phyloP scores from a whole-genome alignment of 2,797 vertebrate species.

The Lerista edwardsae region DNA sequence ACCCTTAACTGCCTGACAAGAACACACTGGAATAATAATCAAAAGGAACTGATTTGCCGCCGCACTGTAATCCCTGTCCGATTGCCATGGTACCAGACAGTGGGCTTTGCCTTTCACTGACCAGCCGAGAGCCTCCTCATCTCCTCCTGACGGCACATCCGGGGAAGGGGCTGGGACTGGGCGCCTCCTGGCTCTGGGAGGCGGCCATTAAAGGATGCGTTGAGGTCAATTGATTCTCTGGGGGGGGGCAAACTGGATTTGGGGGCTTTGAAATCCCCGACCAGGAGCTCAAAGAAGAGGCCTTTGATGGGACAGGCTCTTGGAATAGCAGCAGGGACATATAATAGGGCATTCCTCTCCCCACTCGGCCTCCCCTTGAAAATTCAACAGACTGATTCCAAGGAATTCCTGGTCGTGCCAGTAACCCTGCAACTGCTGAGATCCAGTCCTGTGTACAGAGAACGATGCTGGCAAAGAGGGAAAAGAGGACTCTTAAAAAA shows the following conservation, averaged over 20 bases:
- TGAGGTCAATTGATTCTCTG: slow-evolving; percentile 71
- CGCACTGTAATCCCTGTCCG: slow-evolving; percentile 88
- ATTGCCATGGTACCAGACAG: slow-evolving; percentile 95
- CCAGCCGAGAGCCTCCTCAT: slow-evolving; percentile 89
- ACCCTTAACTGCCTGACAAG: slow-evolving; percentile 76
- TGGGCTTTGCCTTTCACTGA: slow-evolving; percentile 85
- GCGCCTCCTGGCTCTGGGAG: slow-evolving; percentile 72
- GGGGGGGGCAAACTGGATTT: slow-evolving; percentile 65
- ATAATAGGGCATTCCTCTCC: too few relatives aligned
- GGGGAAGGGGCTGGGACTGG: slow-evolving; percentile 61
- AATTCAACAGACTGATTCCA: background rate
- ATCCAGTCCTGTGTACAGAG: background rate
- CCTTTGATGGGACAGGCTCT: slow-evolving; percentile 46
- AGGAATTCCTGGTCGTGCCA: background rate
- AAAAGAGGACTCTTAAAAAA: too few relatives aligned
- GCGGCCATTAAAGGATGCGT: slow-evolving; percentile 77
- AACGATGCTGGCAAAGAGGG: background rate
- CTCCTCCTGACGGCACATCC: slow-evolving; percentile 63
- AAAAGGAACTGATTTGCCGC: slow-evolving; percentile 75
- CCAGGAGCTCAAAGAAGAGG: slow-evolving; percentile 51
- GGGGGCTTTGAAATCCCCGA: slow-evolving; percentile 66
- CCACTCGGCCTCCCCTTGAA: background rate
- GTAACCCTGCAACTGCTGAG: background rate
- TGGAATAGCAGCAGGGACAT: slow-evolving; percentile 50
- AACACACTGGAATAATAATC: slow-evolving; percentile 62